phyloP scores from a whole-genome alignment of 2,888 invertebrate genomes.

The Agrotis clavis region DNA sequence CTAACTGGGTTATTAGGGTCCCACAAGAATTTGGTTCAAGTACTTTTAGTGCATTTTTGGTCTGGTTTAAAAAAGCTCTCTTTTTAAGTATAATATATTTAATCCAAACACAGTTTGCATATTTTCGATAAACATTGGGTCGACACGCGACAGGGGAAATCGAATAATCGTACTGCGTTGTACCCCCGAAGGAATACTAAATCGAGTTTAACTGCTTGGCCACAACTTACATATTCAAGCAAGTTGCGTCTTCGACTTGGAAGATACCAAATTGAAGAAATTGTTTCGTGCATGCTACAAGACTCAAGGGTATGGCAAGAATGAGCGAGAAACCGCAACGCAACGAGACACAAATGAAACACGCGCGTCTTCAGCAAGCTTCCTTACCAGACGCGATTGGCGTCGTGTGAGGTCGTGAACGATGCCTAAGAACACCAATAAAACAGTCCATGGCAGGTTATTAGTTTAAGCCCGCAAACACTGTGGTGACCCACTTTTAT shows the following conservation, averaged over 20 bases:
- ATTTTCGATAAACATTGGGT: slow-evolving; percentile 41
- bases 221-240: background rate
- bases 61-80: background rate
- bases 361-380: background rate
- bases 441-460: slow-evolving; percentile 57
- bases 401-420: background rate
- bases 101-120: slow-evolving; percentile 29
- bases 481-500: slow-evolving; percentile 58
- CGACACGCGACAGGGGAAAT: slow-evolving; percentile 41
- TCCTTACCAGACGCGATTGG: background rate
- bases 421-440: slow-evolving; percentile 48
- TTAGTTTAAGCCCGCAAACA: slow-evolving; percentile 62
- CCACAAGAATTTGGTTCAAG: slow-evolving; percentile 45
- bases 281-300: no score
- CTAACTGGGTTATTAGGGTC: slow-evolving; percentile 67
- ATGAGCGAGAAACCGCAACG: background rate
- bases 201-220: slow-evolving; percentile 35
- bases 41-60: slow-evolving; percentile 5
- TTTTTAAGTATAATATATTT: slow-evolving; percentile 22
- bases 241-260: background rate
- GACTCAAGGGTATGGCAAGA: no score
- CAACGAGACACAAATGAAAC: background rate
- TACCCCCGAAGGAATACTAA: slow-evolving; percentile 57
- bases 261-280: no score
- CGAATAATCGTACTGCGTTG: slow-evolving; percentile 35